Percentiles rank a stretch among this genome's conserved stretches.
phyloP scores from a whole-genome alignment of 2,888 invertebrate genomes.

The Lasiommata megera region DNA sequence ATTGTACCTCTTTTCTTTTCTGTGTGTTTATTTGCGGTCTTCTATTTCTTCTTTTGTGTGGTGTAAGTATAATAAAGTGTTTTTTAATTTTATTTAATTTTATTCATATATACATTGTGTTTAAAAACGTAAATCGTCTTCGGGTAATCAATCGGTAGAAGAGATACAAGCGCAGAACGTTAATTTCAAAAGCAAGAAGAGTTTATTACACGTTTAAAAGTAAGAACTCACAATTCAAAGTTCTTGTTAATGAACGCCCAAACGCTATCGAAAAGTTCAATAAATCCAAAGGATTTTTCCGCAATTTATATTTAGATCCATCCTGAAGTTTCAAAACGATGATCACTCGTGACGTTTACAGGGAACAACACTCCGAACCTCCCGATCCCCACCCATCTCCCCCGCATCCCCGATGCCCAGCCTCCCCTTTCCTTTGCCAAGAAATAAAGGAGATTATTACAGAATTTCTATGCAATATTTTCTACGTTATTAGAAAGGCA shows the following conservation, averaged over 20 bases:
- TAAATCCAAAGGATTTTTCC: constrained; percentile 10
- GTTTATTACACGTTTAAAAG: too few species aligned
- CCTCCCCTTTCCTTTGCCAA: constrained; percentile 33
- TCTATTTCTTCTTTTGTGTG: too few species aligned
- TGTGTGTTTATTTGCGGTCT: too few species aligned
- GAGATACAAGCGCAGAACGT: too few species aligned
- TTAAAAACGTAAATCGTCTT: too few species aligned
- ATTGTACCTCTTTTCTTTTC: too few species aligned
- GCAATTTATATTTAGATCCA: constrained; percentile 10
- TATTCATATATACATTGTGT: too few species aligned
- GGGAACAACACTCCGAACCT: constrained; percentile 62
- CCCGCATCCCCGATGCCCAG: constrained; percentile 30
- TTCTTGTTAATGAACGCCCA: not conserved
- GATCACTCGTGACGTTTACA: constrained; percentile 72
- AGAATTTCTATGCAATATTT: constrained; percentile 29
- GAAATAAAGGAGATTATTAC: constrained; percentile 28
- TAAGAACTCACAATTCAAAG: too few species aligned
- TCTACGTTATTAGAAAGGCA: constrained; percentile 16
- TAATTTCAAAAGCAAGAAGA: too few species aligned
- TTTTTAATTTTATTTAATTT: too few species aligned
- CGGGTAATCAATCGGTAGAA: too few species aligned
- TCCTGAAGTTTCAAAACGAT: constrained; percentile 42
- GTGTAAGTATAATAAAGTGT: too few species aligned
- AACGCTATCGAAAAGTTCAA: not conserved
- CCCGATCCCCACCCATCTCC: constrained; percentile 28